Conservation (phyloP, 2,888 invertebrate genomes). For the Megastigmus dorsalis region DNA sequence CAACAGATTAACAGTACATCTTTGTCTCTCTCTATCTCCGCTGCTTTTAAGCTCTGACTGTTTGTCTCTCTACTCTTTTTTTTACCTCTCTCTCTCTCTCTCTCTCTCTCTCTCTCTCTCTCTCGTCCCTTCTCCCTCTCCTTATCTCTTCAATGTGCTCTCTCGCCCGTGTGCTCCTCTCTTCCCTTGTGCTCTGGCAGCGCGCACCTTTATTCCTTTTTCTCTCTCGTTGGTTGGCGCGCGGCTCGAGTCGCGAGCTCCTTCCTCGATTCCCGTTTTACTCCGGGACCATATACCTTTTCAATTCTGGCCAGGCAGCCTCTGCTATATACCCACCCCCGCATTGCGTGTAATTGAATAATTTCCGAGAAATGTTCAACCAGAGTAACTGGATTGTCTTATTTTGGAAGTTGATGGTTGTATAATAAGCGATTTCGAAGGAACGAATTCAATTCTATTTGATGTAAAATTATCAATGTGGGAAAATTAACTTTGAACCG, state of each 20-base stretch:
- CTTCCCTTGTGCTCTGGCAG: neutral
- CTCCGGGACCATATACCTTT: no score
- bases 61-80: conserved; percentile 39
- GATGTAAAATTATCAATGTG: no score
- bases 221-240: neutral
- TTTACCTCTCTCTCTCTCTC: conserved; percentile 47
- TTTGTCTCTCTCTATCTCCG: conserved; percentile 48
- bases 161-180: neutral
- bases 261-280: no score
- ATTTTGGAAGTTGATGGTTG: no score
- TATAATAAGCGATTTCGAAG: no score
- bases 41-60: conserved; percentile 50
- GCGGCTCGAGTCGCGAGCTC: no score
- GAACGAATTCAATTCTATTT: no score
- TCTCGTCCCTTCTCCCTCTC: conserved; percentile 35
- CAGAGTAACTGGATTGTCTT: no score
- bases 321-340: no score
- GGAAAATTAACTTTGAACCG: no score
- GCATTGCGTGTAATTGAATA: neutral
- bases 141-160: conserved; percentile 48
- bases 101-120: conserved; percentile 43
- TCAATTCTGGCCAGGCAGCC: no score
- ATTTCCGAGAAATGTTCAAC: no score
- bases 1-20: conserved; percentile 40
- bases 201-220: neutral